These are phyloP conservation scores for Caenorhabditis zanzibari DNA, from an alignment of 2,888 invertebrate genomes.

Conservation along the genomic window DNA sequence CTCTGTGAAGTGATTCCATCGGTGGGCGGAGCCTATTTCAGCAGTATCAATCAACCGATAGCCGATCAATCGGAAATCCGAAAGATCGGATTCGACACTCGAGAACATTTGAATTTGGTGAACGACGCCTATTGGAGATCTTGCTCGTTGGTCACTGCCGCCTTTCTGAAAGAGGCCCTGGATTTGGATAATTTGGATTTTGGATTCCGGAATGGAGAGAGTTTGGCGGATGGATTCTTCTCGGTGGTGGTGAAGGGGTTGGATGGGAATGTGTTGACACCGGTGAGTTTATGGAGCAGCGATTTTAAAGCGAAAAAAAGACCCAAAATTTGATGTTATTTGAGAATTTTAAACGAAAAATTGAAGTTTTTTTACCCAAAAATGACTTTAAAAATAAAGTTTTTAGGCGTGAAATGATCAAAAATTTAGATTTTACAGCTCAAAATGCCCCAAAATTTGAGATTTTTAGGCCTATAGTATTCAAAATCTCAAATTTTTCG, in stretches of 20 bases:
- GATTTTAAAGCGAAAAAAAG: no score
- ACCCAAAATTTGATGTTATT: neutral
- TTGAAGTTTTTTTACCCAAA: neutral
- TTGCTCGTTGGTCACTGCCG: constrained; percentile 53
- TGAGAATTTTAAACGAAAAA: neutral
- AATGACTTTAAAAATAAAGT: no score
- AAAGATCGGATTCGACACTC: constrained; percentile 37
- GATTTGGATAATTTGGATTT: constrained; percentile 14
- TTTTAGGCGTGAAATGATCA: no score
- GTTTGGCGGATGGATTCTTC: constrained; percentile 58
- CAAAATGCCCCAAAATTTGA: no score
- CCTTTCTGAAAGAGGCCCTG: constrained; percentile 55
- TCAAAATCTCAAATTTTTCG: neutral
- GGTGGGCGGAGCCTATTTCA: constrained; percentile 49
- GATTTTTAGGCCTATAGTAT: no score
- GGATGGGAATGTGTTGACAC: constrained; percentile 42
- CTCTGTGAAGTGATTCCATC: constrained; percentile 55
- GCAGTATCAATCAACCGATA: constrained; percentile 57
- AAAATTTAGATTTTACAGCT: no score
- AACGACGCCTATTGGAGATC: constrained; percentile 69
- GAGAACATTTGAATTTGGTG: constrained; percentile 15
- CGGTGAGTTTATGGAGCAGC: neutral
- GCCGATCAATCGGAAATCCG: constrained; percentile 45
- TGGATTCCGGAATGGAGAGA: neutral
- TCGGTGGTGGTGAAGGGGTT: constrained; percentile 52